Base-by-base conservation (phyloP, 2,888 invertebrate species). In the Aproaerema taeniolella region DNA sequence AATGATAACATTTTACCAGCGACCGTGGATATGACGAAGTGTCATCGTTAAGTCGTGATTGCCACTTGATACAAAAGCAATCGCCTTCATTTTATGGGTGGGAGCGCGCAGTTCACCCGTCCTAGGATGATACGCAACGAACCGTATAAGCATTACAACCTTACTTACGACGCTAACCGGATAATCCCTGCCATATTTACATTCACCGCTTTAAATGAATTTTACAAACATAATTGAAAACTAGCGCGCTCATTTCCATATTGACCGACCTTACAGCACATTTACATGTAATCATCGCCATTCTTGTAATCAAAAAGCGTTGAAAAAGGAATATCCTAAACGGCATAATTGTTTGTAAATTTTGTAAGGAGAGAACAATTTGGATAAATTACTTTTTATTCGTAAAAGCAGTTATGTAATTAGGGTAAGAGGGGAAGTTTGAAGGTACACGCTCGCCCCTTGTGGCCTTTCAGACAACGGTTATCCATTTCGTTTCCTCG, bases 381-480 rank as follows among this genome's bases (percentile, higher is more conserved):
- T 34, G 25, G 3, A 34, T 45, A 53, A 52, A 39, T 31, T 42
- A 54, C 41, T 49, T 52, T 55, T 47, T 54, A 56, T 57, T 64
- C 52, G 49, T 56, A 56, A 57, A 62, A 56, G 40, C 57, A 57
- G 59, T 66, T 63, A 66, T 50, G 61, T 64, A 73, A 75, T 77
- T 68, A 69, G 54, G 51, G 55, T 57, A 61, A 62, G 55, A 58
- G 63, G 67, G 61, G 63, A 65, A 61, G 43, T 58, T 55, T 50
- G 52, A 52, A 59, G 54, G 58, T 48, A 52, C 50, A 55, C 59
- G 56, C 58, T 60, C 61, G 58, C 72, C 76, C 74, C 73, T 62
- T 55, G 74, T 67, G 78, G 73, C 78, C 70, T 78, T 79, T 80
- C 66, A 74, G 73, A 70, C 75, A 70, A 68, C 73, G 66, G 73